A percentile compares a stretch with the other conserved stretches of the same genome.
These are phyloP conservation scores for Melanotaenia parkinsoni DNA, from an alignment of 2,797 vertebrate species.

Conservation along the genomic window DNA sequence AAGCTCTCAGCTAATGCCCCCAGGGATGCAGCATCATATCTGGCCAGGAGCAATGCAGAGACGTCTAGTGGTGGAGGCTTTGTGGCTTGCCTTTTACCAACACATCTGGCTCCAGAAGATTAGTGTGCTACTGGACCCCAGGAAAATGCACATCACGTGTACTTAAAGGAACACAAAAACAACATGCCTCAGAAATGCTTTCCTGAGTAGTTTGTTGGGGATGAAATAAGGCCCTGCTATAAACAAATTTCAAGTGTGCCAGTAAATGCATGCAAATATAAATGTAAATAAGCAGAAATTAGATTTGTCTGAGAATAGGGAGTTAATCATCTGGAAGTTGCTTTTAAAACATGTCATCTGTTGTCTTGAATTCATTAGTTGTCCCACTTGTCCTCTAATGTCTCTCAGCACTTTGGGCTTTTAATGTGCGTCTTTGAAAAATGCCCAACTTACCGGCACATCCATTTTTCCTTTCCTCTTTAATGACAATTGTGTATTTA, in stretches of 20 bases:
- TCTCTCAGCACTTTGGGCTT: slow-evolving; percentile 69
- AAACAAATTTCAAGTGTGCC: slow-evolving; percentile 60
- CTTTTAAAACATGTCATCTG: slow-evolving; percentile 66
- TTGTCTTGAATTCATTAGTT: slow-evolving; percentile 48
- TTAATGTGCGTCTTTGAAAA: slow-evolving; percentile 76
- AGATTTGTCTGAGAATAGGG: slow-evolving; percentile 57
- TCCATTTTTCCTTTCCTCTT: slow-evolving; percentile 76
- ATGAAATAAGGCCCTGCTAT: slow-evolving; percentile 56
- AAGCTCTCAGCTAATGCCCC: slow-evolving; percentile 80
- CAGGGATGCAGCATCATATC: slow-evolving; percentile 79
- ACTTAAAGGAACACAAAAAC: slow-evolving; percentile 73
- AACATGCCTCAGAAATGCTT: slow-evolving; percentile 66
- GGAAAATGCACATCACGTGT: slow-evolving; percentile 76
- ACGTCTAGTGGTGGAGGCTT: slow-evolving; percentile 79
- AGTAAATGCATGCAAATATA: slow-evolving; percentile 66
- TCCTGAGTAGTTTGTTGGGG: slow-evolving; percentile 48
- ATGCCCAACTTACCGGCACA: slow-evolving; percentile 66
- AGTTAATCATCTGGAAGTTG: slow-evolving; percentile 72
- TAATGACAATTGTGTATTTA: slow-evolving; percentile 80
- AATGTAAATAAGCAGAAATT: slow-evolving; percentile 70
- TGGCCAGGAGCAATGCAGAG: slow-evolving; percentile 79
- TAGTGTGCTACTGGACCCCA: slow-evolving; percentile 76
- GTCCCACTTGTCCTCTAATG: slow-evolving; percentile 68
- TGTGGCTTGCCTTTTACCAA: slow-evolving; percentile 78
- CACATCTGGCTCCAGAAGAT: slow-evolving; percentile 81